phyloP scores from a whole-genome alignment of 1,140 invertebrate genomes.

The Bicyclus anynana region DNA sequence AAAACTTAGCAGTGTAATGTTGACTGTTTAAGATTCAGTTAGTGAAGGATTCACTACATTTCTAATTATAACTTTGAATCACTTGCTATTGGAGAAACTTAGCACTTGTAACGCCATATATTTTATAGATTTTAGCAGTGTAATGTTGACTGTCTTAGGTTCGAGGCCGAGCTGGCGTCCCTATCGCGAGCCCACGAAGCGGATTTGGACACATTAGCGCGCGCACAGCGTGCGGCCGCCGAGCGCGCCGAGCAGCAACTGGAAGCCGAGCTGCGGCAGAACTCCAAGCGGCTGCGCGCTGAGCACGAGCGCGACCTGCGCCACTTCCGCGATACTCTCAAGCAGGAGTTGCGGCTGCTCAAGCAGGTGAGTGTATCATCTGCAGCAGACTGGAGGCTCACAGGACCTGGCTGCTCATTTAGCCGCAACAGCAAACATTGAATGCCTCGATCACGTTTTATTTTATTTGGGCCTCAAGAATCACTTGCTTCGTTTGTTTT shows the following conservation, averaged over 20 bases:
- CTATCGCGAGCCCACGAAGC: constrained; percentile 92
- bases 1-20: no score
- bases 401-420: no score
- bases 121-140: not conserved
- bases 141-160: constrained; percentile 52
- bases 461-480: no score
- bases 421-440: no score
- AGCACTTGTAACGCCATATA: no score
- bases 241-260: constrained; percentile 96
- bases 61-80: no score
- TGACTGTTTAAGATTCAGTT: no score
- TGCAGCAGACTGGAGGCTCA: no score
- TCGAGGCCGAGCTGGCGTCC: constrained; percentile 88
- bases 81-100: no score
- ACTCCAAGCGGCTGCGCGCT: constrained; percentile 89
- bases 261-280: constrained; percentile 90
- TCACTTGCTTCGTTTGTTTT: no score
- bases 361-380: constrained; percentile 86
- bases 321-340: constrained; percentile 93
- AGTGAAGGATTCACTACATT: no score
- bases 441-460: no score
- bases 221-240: constrained; percentile 94
- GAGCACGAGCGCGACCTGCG: constrained; percentile 97
- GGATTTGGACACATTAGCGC: constrained; percentile 91
- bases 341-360: constrained; percentile 93